Evolutionary conservation across 1,140 invertebrate species (phyloP).

Genomic region (Venustaconcha ellipsiformis): DNA sequence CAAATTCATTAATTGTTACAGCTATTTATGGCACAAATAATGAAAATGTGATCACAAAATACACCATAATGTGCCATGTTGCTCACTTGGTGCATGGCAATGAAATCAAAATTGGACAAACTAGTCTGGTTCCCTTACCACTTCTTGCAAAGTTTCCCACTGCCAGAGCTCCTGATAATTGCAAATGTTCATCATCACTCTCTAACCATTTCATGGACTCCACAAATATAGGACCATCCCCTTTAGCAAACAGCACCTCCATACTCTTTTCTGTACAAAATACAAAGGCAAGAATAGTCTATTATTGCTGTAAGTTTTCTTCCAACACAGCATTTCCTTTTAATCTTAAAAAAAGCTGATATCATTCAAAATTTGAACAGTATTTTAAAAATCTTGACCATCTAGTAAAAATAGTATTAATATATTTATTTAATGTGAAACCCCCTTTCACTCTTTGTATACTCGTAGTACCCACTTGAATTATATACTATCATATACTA

Average conservation of each 20-base stretch:
- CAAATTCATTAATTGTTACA: no score
- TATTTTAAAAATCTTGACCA: no score
- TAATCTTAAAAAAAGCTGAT: no score
- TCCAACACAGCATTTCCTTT: no score
- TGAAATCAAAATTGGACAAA: neutral
- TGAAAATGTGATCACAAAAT: neutral
- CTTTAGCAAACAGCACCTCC: constrained; percentile 81
- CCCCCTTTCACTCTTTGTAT: no score
- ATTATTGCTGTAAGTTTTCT: no score
- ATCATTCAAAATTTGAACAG: no score
- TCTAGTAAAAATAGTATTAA: no score
- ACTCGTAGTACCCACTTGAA: no score
- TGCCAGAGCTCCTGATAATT: constrained; percentile 84
- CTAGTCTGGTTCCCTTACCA: constrained; percentile 61
- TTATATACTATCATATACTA: no score
- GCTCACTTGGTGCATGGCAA: neutral
- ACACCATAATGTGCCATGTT: neutral
- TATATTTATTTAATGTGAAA: no score
- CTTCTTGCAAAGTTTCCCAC: constrained; percentile 91
- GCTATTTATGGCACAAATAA: no score
- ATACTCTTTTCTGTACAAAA: constrained; percentile 83
- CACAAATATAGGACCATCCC: constrained; percentile 79
- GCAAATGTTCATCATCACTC: constrained; percentile 79
- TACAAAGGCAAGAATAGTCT: neutral
- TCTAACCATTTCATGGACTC: constrained; percentile 83